Evolutionary conservation across 2,797 vertebrate species (phyloP), one percentile per base, ranked within the genome.

Genomic region (Zalophus californianus): DNA sequence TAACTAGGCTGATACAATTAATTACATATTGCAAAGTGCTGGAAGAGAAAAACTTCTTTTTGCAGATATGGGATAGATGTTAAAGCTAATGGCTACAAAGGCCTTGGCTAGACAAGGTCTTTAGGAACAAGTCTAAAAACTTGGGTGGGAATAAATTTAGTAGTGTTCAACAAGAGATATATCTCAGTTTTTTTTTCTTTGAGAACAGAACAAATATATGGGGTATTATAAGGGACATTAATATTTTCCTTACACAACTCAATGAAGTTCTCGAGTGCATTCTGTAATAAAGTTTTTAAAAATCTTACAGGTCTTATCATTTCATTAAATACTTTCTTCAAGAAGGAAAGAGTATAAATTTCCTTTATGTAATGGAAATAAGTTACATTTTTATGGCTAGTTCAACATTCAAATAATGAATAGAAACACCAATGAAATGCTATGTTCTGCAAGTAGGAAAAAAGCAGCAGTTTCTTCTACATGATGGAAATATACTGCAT

Each of bases 291-390:
- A 73, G 64, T 78, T 60, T 68, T 77, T 70, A 18, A 89, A 94
- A 98, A 75, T 20, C 75, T 54, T 70, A 92, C 11, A 94, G 35
- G 10, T 64, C 48, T 96, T 88, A 96, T 73, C 50, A 91, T 93
- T 97, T 92, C 96, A 93, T 97, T 96, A 95, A 97, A 94, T 86
- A 83, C 20, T 52, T 96, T 96, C 54, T 87, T 56, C 38, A 94
- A 96, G 41, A 86, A 94, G 48, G 58, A 73, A 96, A 97, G 70
- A 82, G 60, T 80, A 85, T 56, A 89, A 80, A 35, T 86, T 96
- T 93, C 48, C 52, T 94, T 91, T 96, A 79, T 68, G 70, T 92
- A 91, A 96, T 97, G 72, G 94, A 96, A 97, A 97, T 88, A 93
- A 73, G 79, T 72, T 96, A 58, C 29, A 90, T 92, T 94, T 97